Percentiles rank a stretch among this genome's conserved stretches.
Conservation (phyloP, 2,888 invertebrate genomes). For the Apoda limacodes region DNA sequence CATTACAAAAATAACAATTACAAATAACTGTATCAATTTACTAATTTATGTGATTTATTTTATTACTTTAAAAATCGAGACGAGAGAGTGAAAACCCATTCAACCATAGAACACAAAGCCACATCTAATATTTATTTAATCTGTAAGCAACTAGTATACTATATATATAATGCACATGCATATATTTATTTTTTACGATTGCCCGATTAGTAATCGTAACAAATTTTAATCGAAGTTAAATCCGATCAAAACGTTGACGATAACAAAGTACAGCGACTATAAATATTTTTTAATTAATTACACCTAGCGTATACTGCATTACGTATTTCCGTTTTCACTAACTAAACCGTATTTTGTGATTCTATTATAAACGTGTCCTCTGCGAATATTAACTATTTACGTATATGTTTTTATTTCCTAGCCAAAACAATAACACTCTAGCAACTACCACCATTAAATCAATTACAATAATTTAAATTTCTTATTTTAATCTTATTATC, state of each 20-base stretch:
- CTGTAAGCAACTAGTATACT: constrained; percentile 56
- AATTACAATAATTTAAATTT: constrained; percentile 66
- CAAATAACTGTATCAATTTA: too few relatives aligned
- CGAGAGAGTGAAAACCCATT: constrained; percentile 34
- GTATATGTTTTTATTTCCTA: constrained; percentile 55
- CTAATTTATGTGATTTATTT: too few relatives aligned
- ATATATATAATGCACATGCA: constrained; percentile 52
- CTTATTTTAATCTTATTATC: constrained; percentile 64
- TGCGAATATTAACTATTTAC: constrained; percentile 51
- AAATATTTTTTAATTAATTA: too few relatives aligned
- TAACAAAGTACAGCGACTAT: too few relatives aligned
- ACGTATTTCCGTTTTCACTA: constrained; percentile 56
- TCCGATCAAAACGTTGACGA: too few relatives aligned
- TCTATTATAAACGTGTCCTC: constrained; percentile 37
- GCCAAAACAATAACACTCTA: constrained; percentile 59
- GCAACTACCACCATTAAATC: constrained; percentile 61
- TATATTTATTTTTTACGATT: constrained; percentile 31
- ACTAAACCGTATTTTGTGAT: constrained; percentile 49
- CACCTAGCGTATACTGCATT: constrained; percentile 66
- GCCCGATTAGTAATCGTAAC: too few relatives aligned
- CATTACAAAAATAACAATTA: too few relatives aligned
- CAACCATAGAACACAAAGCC: constrained; percentile 40
- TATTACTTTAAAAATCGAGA: too few relatives aligned
- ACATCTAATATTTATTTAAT: constrained; percentile 39
- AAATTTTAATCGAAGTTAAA: too few relatives aligned